phyloP scores from a whole-genome alignment of 1,140 invertebrate genomes.

The Asbolus verrucosus region DNA sequence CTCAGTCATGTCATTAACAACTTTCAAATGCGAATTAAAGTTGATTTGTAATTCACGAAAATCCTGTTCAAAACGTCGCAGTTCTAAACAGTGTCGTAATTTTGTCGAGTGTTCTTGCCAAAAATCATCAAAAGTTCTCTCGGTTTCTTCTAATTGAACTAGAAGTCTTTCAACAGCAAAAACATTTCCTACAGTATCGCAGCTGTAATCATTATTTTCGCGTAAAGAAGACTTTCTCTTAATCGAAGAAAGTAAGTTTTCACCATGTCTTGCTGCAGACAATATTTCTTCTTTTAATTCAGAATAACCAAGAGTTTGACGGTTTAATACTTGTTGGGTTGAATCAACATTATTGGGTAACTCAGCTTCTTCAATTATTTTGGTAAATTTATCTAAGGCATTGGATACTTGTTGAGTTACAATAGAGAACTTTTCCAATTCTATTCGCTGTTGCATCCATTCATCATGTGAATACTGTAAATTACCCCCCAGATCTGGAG shows the following conservation, averaged over 20 bases:
- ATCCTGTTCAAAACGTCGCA: slow-evolving; percentile 90
- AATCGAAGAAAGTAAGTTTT: slow-evolving; percentile 81
- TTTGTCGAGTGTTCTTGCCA: slow-evolving; percentile 91
- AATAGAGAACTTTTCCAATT: slow-evolving; percentile 94
- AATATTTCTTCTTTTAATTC: slow-evolving; percentile 84
- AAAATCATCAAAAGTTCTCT: slow-evolving; percentile 92
- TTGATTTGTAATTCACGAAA: slow-evolving; percentile 82
- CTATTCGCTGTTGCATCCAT: slow-evolving; percentile 96
- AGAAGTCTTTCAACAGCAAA: slow-evolving; percentile 92
- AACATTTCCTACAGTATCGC: slow-evolving; percentile 86
- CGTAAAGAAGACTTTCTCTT: slow-evolving; percentile 68
- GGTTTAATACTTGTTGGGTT: slow-evolving; percentile 76
- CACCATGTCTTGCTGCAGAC: slow-evolving; percentile 85
- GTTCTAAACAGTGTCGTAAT: slow-evolving; percentile 87
- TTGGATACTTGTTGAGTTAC: slow-evolving; percentile 90
- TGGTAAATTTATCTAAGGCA: slow-evolving; percentile 86
- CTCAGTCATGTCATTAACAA: slow-evolving; percentile 85
- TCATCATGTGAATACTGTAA: slow-evolving; percentile 93
- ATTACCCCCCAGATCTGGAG: slow-evolving; percentile 88
- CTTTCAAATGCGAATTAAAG: slow-evolving; percentile 79
- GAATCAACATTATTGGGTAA: slow-evolving; percentile 86
- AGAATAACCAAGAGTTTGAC: slow-evolving; percentile 75
- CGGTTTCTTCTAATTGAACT: slow-evolving; percentile 95
- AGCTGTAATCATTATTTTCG: slow-evolving; percentile 66
- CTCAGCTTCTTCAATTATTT: slow-evolving; percentile 83